Percentiles rank a stretch among this genome's conserved stretches.
These are phyloP conservation scores for Delphinus delphis DNA, from an alignment of 2,113 vertebrate genomes.

Conservation along the genomic window DNA sequence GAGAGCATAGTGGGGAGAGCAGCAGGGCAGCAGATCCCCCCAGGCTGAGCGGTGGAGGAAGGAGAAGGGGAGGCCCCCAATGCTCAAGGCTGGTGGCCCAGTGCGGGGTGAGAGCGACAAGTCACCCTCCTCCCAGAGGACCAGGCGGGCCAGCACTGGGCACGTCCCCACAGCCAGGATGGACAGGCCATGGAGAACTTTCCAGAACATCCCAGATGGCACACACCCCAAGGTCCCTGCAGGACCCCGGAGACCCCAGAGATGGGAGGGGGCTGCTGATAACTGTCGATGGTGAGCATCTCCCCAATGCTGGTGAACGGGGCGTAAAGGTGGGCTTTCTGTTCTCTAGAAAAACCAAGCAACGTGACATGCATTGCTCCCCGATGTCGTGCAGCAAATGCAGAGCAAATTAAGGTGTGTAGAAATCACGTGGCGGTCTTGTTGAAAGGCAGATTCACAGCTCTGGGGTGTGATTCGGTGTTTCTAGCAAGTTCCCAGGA, in stretches of 20 bases:
- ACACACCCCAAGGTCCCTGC: background rate
- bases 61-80: background rate
- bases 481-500: background rate
- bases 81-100: background rate
- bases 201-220: background rate
- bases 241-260: background rate
- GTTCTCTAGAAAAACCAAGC: background rate
- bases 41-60: background rate
- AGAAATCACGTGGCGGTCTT: background rate
- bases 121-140: background rate
- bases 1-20: background rate
- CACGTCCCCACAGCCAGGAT: background rate
- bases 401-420: background rate
- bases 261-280: rapidly evolving
- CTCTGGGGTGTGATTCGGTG: too few species aligned
- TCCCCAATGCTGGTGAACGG: background rate
- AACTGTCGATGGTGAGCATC: rapidly evolving
- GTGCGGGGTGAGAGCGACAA: too few species aligned
- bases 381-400: rapidly evolving
- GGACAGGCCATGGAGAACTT: background rate
- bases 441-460: background rate
- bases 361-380: background rate
- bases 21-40: background rate
- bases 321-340: background rate
- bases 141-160: background rate